Conservation (phyloP, 2,797 vertebrate species). For the Aphelocoma californica region DNA sequence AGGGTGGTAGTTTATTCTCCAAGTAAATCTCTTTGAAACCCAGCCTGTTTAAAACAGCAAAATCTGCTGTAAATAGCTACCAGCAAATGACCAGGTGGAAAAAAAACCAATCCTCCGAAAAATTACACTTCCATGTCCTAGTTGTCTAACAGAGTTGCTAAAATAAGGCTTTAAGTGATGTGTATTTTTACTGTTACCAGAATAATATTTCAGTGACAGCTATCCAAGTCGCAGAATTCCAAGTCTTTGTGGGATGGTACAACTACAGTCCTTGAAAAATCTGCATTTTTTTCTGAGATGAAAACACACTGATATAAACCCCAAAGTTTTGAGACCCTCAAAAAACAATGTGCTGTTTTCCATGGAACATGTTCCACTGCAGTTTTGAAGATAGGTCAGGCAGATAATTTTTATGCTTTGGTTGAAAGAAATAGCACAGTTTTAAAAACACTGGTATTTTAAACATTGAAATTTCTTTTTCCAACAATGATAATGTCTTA, state of each 20-base stretch:
- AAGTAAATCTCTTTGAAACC: not conserved
- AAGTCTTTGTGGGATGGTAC: constrained; percentile 6
- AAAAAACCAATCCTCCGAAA: not conserved
- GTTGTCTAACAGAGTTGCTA: not conserved
- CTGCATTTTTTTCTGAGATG: constrained; percentile 31
- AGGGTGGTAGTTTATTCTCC: not conserved
- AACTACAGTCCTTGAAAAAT: constrained; percentile 30
- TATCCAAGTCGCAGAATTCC: constrained; percentile 36
- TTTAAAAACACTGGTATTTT: not conserved
- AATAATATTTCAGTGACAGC: not conserved
- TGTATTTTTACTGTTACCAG: not conserved
- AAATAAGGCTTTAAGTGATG: not conserved
- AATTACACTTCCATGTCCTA: not conserved
- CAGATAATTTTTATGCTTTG: not conserved
- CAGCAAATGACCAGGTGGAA: not conserved
- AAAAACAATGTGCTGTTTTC: not conserved
- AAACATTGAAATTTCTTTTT: not conserved
- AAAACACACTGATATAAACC: not conserved
- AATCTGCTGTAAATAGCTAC: not conserved
- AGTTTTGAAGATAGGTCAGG: not conserved
- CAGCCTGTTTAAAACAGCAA: not conserved
- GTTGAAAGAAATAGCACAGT: not conserved
- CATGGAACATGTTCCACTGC: not conserved
- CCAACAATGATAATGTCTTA: not conserved
- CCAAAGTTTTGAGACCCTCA: not conserved